Evolutionary conservation across 1,140 invertebrate genomes (phyloP).

Genomic region (Rhyacophila brunnea): DNA sequence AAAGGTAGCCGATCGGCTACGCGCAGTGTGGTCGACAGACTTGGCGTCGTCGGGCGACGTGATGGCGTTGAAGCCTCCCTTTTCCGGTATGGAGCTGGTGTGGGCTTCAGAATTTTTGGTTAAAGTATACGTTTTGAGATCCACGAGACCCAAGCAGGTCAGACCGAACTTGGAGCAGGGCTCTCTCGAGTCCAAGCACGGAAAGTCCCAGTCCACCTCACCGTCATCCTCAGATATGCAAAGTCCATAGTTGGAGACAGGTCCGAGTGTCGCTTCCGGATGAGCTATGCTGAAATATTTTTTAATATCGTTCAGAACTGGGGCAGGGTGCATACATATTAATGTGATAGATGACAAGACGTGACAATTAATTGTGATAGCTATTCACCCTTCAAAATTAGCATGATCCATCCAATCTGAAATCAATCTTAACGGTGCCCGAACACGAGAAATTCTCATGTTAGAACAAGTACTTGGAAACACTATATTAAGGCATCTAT

Average conservation of each 20-base stretch:
- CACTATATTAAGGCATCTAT: too few relatives aligned
- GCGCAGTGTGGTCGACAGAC: conserved; percentile 9
- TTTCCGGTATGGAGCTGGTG: conserved; percentile 46
- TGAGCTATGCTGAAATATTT: conserved; percentile 57
- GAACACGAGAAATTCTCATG: too few relatives aligned
- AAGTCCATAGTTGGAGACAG: conserved; percentile 73
- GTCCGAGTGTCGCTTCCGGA: conserved; percentile 58
- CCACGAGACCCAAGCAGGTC: conserved; percentile 81
- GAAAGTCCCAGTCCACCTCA: conserved; percentile 93
- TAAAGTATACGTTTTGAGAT: conserved; percentile 52
- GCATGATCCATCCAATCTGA: too few relatives aligned
- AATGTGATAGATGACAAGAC: too few relatives aligned
- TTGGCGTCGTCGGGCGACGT: conserved; percentile 14
- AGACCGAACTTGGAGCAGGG: conserved; percentile 92
- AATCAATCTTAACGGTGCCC: too few relatives aligned
- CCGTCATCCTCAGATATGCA: conserved; percentile 96
- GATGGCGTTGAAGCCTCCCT: conserved; percentile 36
- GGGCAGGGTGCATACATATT: too few relatives aligned
- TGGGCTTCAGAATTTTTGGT: conserved; percentile 25
- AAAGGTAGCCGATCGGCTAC: conserved; percentile 28
- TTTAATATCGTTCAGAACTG: too few relatives aligned
- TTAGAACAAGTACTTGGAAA: too few relatives aligned
- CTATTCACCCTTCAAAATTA: too few relatives aligned
- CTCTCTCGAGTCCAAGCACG: conserved; percentile 83
- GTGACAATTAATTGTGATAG: too few relatives aligned